A percentile compares a stretch with the other conserved stretches of the same genome.
phyloP scores from a whole-genome alignment of 1,140 invertebrate species.

The Conus betulinus region DNA sequence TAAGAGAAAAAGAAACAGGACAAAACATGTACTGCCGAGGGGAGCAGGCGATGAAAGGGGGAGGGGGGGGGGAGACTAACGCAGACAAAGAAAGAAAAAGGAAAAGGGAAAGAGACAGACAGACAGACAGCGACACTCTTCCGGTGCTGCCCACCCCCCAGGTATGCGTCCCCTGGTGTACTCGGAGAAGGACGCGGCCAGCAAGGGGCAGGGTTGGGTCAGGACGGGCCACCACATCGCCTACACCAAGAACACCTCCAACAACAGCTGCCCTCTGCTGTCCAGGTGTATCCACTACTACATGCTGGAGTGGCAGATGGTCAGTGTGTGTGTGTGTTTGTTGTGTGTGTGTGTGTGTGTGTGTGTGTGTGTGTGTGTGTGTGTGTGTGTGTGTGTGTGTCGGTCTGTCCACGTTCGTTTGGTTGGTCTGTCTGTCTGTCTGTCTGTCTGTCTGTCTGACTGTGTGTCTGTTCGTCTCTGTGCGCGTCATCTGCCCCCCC shows the following conservation, averaged over 20 bases:
- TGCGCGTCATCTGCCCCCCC: too few species aligned
- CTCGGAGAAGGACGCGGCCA: slow-evolving; percentile 70
- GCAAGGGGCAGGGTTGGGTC: slow-evolving; percentile 68
- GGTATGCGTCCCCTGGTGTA: slow-evolving; percentile 74
- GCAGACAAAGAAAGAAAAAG: too few species aligned
- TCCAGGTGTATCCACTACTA: slow-evolving; percentile 67
- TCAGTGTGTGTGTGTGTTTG: slow-evolving; percentile 42
- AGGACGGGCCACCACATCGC: slow-evolving; percentile 73
- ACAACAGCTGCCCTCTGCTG: slow-evolving; percentile 69
- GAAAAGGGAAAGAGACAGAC: too few species aligned
- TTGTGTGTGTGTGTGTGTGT: background rate
- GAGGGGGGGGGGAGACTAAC: too few species aligned
- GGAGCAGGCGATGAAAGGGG: too few species aligned
- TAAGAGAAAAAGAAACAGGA: too few species aligned
- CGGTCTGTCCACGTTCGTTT: too few species aligned
- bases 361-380: slow-evolving; percentile 7
- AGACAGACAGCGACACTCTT: background rate
- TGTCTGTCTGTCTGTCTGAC: too few species aligned
- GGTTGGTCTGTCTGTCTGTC: too few species aligned
- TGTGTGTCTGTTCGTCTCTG: too few species aligned
- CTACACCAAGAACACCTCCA: slow-evolving; percentile 69
- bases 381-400: too few species aligned
- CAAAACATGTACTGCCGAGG: too few species aligned
- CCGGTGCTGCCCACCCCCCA: slow-evolving; percentile 28
- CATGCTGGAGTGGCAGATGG: slow-evolving; percentile 74